Evolutionary conservation across 2,888 invertebrate species (phyloP).

Genomic region (Orthonychiurus folsomi): DNA sequence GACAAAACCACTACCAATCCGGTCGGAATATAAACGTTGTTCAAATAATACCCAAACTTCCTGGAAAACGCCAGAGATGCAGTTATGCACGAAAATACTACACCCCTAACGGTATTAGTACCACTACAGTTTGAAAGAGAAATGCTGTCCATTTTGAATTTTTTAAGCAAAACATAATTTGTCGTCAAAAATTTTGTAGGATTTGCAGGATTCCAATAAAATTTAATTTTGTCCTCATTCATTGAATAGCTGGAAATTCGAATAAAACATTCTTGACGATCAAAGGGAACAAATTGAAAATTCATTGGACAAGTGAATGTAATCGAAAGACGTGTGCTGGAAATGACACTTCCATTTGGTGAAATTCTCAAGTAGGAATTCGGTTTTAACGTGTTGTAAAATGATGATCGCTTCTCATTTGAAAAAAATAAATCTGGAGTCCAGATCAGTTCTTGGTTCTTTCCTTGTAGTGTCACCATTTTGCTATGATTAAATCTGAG

Average conservation of each 20-base stretch:
- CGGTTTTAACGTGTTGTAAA: neutral
- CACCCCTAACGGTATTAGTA: neutral
- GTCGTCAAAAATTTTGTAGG: neutral
- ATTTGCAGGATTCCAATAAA: neutral
- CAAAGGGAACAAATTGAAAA: neutral
- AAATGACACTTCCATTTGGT: neutral
- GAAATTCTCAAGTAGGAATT: neutral
- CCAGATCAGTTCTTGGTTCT: neutral
- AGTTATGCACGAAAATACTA: constrained; percentile 10
- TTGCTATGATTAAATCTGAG: neutral
- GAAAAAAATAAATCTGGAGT: neutral
- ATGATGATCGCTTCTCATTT: neutral
- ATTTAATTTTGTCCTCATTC: neutral
- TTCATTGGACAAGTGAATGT: neutral
- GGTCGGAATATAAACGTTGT: constrained; percentile 13
- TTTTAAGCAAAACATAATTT: neutral
- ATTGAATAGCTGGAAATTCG: neutral
- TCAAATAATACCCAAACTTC: constrained; percentile 5
- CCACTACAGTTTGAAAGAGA: neutral
- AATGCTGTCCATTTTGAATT: constrained; percentile 1
- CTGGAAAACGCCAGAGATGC: constrained; percentile 8
- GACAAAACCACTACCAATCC: constrained; percentile 7
- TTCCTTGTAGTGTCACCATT: neutral
- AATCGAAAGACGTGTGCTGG: neutral
- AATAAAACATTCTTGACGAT: neutral